Base-by-base conservation (phyloP, 1,140 invertebrate species). In the Spodoptera litura region DNA sequence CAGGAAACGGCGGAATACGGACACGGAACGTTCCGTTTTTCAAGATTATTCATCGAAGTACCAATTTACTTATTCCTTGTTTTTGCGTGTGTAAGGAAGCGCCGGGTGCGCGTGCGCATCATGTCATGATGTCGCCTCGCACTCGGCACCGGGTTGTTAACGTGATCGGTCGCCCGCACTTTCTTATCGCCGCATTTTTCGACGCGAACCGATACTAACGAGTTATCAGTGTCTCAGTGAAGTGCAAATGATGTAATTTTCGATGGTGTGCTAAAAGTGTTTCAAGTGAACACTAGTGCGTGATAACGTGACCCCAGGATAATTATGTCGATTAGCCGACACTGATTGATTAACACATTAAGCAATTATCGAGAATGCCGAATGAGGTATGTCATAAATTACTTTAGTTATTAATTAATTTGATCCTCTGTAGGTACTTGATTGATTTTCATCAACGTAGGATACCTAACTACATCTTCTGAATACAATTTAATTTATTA, bases 11-110 rank as follows among this genome's bases (percentile, higher is more conserved):
- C 66, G 56, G 61, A 85, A 83, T 76, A 72, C 86, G 86, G 85
- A 88, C 73, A 82, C 85, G 88, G 88, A 88, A 88, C 78, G 72
- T 77, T 72, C 15, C 27, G 31, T 80, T 72, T 56, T 80, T 49
- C 51, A 66, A 61, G 58, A 61, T 53, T 13, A 64, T 8, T 44
- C 25, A 61, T 10, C 9, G 20, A 53, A 72, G 10, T 15, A 5
- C 38, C 59, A 68, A 44, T 44, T 44, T 44, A 6, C 66, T 56
- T 27, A 53, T 58, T 52, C 61, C 15, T 25, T 25, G 27, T 77
- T 66, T 68, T 77, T 58, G 31, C 52, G 35, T 55, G 27, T 49
- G 74, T 58, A 56, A 68, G 75, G 62, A 77, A 68, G 58, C 70
- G 35, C 25, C 20, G 70, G 78, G 78, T n/a, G 25, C 71, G 61